phyloP scores from a whole-genome alignment of 2,113 vertebrate species.

The Ramphastos sulfuratus region DNA sequence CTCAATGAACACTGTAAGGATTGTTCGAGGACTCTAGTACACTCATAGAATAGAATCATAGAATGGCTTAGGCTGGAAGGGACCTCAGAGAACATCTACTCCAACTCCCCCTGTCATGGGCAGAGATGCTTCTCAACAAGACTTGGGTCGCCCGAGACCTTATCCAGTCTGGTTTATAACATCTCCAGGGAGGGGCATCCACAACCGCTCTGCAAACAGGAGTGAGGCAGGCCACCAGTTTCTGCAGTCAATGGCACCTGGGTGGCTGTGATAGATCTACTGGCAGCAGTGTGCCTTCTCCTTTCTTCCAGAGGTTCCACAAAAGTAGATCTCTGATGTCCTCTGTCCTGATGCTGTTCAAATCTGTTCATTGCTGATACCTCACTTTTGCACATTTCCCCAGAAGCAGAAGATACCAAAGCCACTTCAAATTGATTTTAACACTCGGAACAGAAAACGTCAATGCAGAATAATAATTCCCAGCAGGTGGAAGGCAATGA shows the following conservation, averaged over 20 bases:
- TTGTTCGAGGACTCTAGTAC: background rate
- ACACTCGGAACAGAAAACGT: background rate
- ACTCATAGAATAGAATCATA: no score
- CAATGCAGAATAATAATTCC: background rate
- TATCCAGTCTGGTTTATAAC: no score
- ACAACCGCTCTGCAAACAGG: no score
- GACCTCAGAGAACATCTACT: no score
- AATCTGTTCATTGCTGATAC: background rate
- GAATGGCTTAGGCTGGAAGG: no score
- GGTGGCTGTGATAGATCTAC: background rate
- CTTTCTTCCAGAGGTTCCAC: background rate
- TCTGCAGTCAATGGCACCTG: accelerated
- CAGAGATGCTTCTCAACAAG: no score
- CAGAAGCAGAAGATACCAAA: background rate
- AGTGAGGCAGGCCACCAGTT: background rate
- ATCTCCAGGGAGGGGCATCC: no score
- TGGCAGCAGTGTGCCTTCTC: background rate
- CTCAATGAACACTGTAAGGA: background rate
- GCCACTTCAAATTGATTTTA: background rate
- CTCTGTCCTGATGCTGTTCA: background rate
- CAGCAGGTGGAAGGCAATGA: background rate
- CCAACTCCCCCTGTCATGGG: no score
- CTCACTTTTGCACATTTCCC: background rate
- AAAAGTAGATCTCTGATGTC: background rate
- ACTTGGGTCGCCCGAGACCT: no score